A percentile compares a stretch with the other conserved stretches of the same genome.
phyloP scores from a whole-genome alignment of 2,113 vertebrate species.

The Aptenodytes forsteri region DNA sequence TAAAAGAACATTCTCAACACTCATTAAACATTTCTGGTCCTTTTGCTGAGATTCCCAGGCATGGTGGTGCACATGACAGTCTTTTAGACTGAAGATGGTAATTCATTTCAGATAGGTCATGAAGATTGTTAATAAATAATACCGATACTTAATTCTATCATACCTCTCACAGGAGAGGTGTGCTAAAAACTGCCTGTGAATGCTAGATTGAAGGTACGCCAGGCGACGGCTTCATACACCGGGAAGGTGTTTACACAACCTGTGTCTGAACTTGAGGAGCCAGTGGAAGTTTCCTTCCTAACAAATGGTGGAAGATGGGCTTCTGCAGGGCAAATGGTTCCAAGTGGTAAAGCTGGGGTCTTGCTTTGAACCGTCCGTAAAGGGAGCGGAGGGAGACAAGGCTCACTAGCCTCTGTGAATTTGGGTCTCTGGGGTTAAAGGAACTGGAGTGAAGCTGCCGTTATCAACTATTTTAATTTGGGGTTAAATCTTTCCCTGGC shows the following conservation, averaged over 20 bases:
- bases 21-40: neutral
- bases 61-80: neutral
- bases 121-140: neutral
- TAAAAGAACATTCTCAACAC: neutral
- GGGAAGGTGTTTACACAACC: neutral
- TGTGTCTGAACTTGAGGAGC: neutral
- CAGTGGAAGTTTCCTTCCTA: neutral
- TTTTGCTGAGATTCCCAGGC: neutral
- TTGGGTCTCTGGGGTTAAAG: neutral
- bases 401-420: neutral
- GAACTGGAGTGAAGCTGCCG: neutral
- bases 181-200: neutral
- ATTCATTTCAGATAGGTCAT: neutral
- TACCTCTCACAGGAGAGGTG: neutral
- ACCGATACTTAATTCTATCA: neutral
- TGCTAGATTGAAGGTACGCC: neutral
- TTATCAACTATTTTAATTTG: neutral
- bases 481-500: neutral
- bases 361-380: neutral
- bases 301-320: neutral
- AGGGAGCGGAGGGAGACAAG: neutral
- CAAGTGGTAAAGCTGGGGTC: neutral
- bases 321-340: neutral
- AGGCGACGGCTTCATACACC: neutral
- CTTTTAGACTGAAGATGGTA: neutral